Evolutionary conservation across 35 echinoderm and acorn worm species (phyloP).

Genomic region (Diadema setosum): DNA sequence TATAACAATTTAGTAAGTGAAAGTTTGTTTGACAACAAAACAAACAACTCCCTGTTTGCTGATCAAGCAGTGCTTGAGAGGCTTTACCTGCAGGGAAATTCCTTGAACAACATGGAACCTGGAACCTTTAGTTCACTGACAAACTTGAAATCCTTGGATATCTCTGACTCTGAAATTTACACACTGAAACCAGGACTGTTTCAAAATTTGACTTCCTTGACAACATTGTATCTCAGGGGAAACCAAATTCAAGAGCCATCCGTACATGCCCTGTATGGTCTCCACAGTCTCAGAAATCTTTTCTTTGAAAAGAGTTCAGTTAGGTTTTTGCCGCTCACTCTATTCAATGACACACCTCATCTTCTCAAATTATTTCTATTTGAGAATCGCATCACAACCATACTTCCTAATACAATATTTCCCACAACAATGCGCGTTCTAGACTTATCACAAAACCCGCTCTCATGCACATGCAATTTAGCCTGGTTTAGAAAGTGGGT

Average conservation of each 20-base stretch:
- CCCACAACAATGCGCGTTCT: background rate
- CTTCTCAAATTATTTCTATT: background rate
- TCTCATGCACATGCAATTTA: background rate
- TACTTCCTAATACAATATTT: background rate
- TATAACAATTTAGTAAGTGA: background rate
- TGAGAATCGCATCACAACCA: background rate
- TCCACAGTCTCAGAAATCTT: background rate
- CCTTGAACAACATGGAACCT: background rate
- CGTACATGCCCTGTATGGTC: background rate
- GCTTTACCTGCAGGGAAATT: background rate
- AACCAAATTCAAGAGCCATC: background rate
- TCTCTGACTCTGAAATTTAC: background rate
- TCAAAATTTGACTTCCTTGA: background rate
- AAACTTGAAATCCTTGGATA: background rate
- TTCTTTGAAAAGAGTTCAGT: background rate
- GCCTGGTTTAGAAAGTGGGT: background rate
- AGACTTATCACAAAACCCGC: background rate
- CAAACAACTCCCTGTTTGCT: background rate
- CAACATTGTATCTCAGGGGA: background rate
- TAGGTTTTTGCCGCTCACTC: background rate
- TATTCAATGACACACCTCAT: background rate
- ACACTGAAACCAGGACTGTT: background rate
- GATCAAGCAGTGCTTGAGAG: background rate
- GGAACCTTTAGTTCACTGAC: background rate
- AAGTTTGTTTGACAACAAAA: background rate